These are phyloP conservation scores for Aleiodes alternator DNA, from an alignment of 2,888 invertebrate genomes.

Conservation along the genomic window DNA sequence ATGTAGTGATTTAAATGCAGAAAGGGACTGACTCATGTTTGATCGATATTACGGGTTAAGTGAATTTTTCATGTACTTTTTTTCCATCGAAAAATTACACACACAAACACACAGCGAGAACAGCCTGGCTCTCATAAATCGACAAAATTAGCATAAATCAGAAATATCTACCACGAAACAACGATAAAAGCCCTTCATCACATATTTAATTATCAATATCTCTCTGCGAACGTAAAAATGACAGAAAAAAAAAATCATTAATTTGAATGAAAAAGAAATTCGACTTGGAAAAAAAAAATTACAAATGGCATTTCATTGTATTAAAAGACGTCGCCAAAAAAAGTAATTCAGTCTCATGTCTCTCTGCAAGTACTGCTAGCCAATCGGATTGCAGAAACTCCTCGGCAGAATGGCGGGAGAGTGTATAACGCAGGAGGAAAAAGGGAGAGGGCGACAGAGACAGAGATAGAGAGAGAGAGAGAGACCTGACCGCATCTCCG, in stretches of 20 bases:
- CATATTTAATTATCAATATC: constrained; percentile 3
- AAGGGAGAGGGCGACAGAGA: neutral
- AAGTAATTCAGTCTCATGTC: neutral
- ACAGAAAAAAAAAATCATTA: too few species aligned
- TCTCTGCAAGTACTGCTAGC: neutral
- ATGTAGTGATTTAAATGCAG: neutral
- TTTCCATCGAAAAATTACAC: too few species aligned
- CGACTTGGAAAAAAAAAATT: too few species aligned
- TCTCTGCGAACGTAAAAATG: neutral
- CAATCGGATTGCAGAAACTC: constrained; percentile 16
- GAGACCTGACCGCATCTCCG: constrained; percentile 59
- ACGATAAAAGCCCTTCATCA: neutral
- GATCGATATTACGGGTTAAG: constrained; percentile 20
- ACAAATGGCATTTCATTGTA: too few species aligned
- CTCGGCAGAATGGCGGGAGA: neutral
- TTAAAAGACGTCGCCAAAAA: too few species aligned
- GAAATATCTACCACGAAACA: neutral
- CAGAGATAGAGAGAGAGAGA: constrained; percentile 38
- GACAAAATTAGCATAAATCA: constrained; percentile 6
- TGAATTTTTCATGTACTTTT: neutral
- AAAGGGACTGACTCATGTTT: constrained; percentile 7
- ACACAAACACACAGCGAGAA: neutral
- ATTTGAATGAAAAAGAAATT: too few species aligned
- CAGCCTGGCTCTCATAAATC: constrained; percentile 8
- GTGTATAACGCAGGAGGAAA: neutral